Base-by-base conservation (phyloP, 2,113 vertebrate species). In the Etheostoma cragini region DNA sequence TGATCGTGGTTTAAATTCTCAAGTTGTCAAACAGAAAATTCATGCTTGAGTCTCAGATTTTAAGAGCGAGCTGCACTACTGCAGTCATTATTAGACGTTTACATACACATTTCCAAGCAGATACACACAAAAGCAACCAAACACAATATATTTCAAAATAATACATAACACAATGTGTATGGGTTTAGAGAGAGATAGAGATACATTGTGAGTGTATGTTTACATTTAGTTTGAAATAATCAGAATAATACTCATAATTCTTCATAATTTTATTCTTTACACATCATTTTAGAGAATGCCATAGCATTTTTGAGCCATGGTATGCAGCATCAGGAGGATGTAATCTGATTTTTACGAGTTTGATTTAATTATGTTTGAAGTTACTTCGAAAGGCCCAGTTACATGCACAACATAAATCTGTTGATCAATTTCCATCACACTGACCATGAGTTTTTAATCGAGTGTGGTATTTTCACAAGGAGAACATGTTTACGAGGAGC, bases 1-100 rank as follows among this genome's bases (percentile, higher is more conserved):
- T 47, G 49, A 67, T 64, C 11, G n/a, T 42, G 62, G 42, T 83
- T 75, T 30, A 45, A 72, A 69, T 74, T 62, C 35, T 78, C 13
- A 73, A 22, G 45, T 65, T 70, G 63, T 75, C 50, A 66, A 77
- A 85, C 17, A 82, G 54, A 69, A 35, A 38, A 60, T 54, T 58
- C 5, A 8, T 68, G 30, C 46, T 35, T 5, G 22, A 53, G 38
- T 42, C 21, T 61, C 56, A 33, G 38, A 63, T 24, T 49, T 10
- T 24, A 19, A 74, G 35, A 60, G 19, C 19, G 35, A 60, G 19
- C 19, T 69, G 63, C 14, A 15, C 30, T 6, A n/a, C 33, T 45
- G 24, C 16, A 58, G 16, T 14, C 22, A 52, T 15, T 49, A 12
- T 22, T 22, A 22, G 19, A 17, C 65, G 5, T 22, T 60, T 30